These are phyloP conservation scores for Streptopelia turtur DNA, from an alignment of 2,797 vertebrate species.

Conservation along the genomic window DNA sequence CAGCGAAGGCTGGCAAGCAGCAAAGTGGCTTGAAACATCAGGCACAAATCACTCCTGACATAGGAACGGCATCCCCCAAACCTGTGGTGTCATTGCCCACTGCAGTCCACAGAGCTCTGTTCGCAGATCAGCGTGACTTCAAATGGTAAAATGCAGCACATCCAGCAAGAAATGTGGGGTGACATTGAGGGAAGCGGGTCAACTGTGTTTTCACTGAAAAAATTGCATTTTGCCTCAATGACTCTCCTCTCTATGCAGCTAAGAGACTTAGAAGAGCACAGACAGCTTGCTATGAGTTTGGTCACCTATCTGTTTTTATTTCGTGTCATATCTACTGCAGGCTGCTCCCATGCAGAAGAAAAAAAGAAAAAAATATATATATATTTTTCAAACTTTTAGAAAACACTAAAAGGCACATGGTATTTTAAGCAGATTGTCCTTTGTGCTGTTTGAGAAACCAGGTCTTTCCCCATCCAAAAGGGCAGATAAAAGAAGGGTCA, in stretches of 20 bases:
- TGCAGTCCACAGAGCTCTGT: background rate
- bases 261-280: background rate
- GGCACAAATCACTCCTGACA: background rate
- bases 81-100: background rate
- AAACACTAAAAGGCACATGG: background rate
- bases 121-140: background rate
- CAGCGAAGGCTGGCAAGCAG: background rate
- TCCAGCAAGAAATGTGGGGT: fast-evolving
- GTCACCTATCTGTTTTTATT: background rate
- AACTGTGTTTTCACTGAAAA: background rate
- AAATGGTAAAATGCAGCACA: background rate
- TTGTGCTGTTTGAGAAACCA: background rate
- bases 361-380: background rate
- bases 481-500: background rate
- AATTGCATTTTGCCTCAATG: background rate
- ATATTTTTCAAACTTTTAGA: background rate
- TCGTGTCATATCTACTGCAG: background rate
- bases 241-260: background rate
- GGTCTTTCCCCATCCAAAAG: background rate
- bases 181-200: background rate
- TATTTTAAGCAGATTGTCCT: background rate
- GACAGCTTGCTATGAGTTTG: background rate
- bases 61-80: background rate
- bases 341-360: background rate
- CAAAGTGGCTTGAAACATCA: background rate